Evolutionary conservation across 2,797 vertebrate genomes (phyloP), one percentile per base, ranked within the genome.

Genomic region (Falco novaeseelandiae): DNA sequence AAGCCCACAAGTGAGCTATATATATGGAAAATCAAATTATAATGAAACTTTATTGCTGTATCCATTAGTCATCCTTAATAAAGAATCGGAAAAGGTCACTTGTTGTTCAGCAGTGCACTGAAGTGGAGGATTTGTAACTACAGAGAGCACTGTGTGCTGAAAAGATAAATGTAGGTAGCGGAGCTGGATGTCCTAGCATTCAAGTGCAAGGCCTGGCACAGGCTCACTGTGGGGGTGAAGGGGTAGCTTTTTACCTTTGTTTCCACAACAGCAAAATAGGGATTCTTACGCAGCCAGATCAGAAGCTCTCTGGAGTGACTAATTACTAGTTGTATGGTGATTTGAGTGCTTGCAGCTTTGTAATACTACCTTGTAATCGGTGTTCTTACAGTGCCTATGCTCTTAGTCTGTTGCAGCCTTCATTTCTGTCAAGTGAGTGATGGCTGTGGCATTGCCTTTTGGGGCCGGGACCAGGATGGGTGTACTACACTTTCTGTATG

Each of bases 41-140:
- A 96, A 91, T 96, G 95, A 90, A 92, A 94, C 88, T 93, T 95
- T 74, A 92, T 96, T 97, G 93, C 89, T 71, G 81, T 96, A 95
- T 97, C 96, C 90, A 95, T 93, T 96, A 97, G 96, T 93, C 90
- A 89, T 87, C 92, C 83, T 74, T 95, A 93, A 90, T 93, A 93
- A 95, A 92, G 74, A 92, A 90, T 87, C 86, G 77, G 96, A 83
- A 97, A 97, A 97, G 96, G 96, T 97, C 95, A 95, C 83, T 96
- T 89, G 66, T 91, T 95, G 88, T 97, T 96, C 93, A 87, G 93
- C 83, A 51, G 92, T 15, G 67, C 79, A 32, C 76, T 94, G 90
- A 83, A 96, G 93, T 97, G 91, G 94, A 96, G 87, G 76, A 48
- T 81, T 96, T 94, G 87, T 72, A 87, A 92, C 93, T 94, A 29